Evolutionary conservation across 2,113 vertebrate species (phyloP).

Genomic region (Anser brachyrhynchus): DNA sequence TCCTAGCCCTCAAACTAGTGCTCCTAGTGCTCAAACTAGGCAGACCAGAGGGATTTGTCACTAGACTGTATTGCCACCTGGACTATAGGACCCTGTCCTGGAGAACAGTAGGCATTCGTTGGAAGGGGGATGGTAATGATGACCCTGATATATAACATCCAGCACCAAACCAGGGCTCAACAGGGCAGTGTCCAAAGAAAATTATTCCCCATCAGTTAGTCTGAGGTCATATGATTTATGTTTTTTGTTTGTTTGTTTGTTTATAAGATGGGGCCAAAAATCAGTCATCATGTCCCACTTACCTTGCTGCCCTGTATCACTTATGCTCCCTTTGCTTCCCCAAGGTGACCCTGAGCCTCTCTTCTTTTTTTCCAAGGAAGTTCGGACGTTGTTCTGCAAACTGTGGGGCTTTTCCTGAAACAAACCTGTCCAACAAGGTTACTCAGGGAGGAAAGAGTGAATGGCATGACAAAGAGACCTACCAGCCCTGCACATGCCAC

Average conservation of each 20-base stretch:
- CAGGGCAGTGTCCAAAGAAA: background rate
- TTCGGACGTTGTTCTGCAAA: conserved; percentile 82
- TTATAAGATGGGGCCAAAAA: background rate
- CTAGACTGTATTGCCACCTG: background rate
- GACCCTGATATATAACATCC: background rate
- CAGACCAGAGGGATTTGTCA: background rate
- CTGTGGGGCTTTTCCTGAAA: conserved; percentile 96
- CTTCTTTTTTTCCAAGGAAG: conserved; percentile 82
- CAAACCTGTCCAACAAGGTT: conserved; percentile 81
- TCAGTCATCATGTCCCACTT: background rate
- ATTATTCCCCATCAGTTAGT: background rate
- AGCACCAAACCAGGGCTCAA: background rate
- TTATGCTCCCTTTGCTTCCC: conserved; percentile 52
- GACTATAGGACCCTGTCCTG: background rate
- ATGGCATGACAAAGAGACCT: background rate
- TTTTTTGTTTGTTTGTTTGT: background rate
- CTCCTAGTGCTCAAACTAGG: background rate
- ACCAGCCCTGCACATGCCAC: background rate
- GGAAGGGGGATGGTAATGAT: background rate
- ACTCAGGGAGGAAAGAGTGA: conserved; percentile 40
- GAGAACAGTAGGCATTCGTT: background rate
- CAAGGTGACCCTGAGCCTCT: conserved; percentile 70
- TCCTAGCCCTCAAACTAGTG: background rate
- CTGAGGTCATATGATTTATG: background rate
- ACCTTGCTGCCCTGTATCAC: conserved; percentile 70